Evolutionary conservation across 2,113 vertebrate species (phyloP), one percentile per base, ranked within the genome.

Genomic region (Notiomystis cincta): DNA sequence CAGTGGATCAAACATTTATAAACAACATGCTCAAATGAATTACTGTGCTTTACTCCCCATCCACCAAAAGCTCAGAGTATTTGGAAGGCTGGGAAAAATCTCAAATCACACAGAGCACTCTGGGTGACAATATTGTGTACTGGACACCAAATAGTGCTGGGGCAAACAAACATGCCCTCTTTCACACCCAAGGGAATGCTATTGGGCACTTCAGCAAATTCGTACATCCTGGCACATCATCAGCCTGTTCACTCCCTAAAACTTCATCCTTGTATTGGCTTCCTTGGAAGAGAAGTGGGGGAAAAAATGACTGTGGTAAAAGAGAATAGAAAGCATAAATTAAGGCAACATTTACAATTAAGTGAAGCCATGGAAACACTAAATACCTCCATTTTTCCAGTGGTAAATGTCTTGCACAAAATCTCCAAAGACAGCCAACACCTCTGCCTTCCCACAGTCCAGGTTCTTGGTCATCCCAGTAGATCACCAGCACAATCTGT

Each of bases 391-490:
- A 7, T 69, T 89, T 78, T 69, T 35, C 22, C 70, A 45, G 4
- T 11, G 2, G 45, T 10, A 50, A 70, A 47, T 2, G 6, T 77
- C 54, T 65, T 77, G 23, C 38, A 69, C 38, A 69, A 80, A 61
- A 61, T 33, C 37, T 38, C 42, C 75, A 35, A 79, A 61, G 51
- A 50, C 6, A 64, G 37, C 8, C 28, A 66, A 42, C 16, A 72
- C 17, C 48, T 69, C 50, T 44, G 35, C 48, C 22, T 50, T 33
- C 15, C 23, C 23, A 37, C 0, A 0, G n/a, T 38, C n/a, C 50
- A 14, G 0, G 23, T 80, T 80, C 61, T 40, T 61, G 48, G 10
- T 48, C 37, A 23, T 48, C 24, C 81, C 56, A n/a, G 33, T 15
- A 38, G 38, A 93, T n/a, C n/a, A n/a, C n/a, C n/a, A n/a, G n/a